Evolutionary conservation across 2,113 vertebrate species (phyloP).

Genomic region (Eurypyga helias): DNA sequence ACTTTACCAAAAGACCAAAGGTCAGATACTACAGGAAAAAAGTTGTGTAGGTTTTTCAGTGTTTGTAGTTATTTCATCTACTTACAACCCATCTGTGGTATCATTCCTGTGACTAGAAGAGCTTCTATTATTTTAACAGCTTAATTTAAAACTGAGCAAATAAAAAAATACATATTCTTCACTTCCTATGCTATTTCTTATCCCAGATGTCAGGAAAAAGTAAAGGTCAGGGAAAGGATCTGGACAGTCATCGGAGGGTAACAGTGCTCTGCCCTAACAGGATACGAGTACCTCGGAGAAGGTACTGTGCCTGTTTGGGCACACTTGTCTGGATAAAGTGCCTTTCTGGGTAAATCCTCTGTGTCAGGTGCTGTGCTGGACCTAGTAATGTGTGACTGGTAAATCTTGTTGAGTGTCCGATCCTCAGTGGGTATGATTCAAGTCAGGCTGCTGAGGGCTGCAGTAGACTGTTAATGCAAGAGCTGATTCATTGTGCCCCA

Average conservation of each 20-base stretch:
- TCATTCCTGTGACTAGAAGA: not conserved
- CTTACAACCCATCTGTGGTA: not conserved
- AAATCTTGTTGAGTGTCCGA: not conserved
- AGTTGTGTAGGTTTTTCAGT: not conserved
- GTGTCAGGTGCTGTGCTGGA: not conserved
- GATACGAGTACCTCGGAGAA: not conserved
- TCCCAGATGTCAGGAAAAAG: not conserved
- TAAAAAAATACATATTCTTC: not conserved
- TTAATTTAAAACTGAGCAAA: not conserved
- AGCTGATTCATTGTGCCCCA: not conserved
- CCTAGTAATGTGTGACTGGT: not conserved
- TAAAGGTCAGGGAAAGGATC: not conserved
- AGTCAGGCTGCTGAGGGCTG: not conserved
- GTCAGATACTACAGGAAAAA: not conserved
- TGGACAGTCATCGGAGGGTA: too few species aligned
- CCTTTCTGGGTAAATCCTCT: not conserved
- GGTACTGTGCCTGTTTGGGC: not conserved
- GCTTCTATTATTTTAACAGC: not conserved
- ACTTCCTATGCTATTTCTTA: not conserved
- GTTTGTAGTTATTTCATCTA: not conserved
- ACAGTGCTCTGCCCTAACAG: not conserved
- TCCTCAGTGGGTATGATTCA: rapidly evolving
- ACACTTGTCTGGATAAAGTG: not conserved
- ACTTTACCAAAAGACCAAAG: not conserved
- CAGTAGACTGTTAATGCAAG: not conserved